Evolutionary conservation across 2,888 invertebrate genomes (phyloP).

Genomic region (Cataglyphis cursor): DNA sequence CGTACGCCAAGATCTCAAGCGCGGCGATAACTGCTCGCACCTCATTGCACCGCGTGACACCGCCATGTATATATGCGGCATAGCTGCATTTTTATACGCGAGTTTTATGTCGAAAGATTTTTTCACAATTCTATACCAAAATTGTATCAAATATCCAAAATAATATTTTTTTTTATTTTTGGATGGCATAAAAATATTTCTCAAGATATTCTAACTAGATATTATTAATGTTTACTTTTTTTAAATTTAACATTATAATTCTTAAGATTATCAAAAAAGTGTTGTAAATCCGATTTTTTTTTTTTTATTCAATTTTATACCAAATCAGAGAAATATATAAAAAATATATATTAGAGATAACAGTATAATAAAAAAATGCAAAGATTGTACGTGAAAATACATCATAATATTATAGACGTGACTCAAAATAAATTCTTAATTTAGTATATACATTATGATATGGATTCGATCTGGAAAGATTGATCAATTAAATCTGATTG

Average conservation of each 20-base stretch:
- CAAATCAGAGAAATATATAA: neutral
- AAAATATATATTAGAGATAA: neutral
- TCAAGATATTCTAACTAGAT: neutral
- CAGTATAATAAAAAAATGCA: neutral
- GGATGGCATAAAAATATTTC: neutral
- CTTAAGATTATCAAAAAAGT: neutral
- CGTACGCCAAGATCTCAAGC: constrained; percentile 11
- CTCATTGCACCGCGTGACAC: constrained; percentile 19
- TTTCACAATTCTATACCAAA: neutral
- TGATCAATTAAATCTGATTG: neutral
- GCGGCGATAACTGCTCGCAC: constrained; percentile 42
- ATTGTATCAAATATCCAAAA: neutral
- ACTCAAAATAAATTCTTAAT: neutral
- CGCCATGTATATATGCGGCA: neutral
- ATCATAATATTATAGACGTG: neutral
- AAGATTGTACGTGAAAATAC: neutral
- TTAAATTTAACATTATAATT: neutral
- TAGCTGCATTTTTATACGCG: neutral
- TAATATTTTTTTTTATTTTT: neutral
- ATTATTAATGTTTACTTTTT: neutral
- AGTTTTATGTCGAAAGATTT: neutral
- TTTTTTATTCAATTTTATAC: neutral
- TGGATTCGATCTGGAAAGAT: neutral
- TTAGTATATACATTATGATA: neutral
- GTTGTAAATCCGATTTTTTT: neutral